Percentiles rank a stretch among this genome's conserved stretches.
Evolutionary conservation across 2,888 invertebrate genomes (phyloP).

Genomic region (Andrena chrysosceles): DNA sequence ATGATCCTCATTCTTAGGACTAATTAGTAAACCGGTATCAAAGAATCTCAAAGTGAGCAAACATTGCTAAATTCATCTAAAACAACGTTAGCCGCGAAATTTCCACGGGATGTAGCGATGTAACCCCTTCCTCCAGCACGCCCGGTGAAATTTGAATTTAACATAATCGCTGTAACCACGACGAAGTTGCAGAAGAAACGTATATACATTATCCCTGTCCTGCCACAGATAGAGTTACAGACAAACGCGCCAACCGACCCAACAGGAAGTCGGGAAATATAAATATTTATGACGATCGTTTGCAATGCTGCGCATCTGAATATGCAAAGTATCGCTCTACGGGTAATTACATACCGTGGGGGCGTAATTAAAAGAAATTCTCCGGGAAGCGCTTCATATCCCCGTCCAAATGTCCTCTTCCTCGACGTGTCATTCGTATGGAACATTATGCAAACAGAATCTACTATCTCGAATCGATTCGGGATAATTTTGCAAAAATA

Average conservation of each 20-base stretch:
- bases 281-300: conserved; percentile 43
- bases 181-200: neutral
- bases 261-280: conserved; percentile 6
- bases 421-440: neutral
- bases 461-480: neutral
- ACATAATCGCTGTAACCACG: neutral
- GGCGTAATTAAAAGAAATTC: conserved; percentile 12
- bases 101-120: too few species aligned
- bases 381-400: neutral
- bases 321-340: conserved; percentile 18
- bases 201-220: conserved; percentile 7
- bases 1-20: too few species aligned
- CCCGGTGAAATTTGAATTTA: neutral
- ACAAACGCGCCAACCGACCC: neutral
- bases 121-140: too few species aligned
- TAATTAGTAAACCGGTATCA: too few species aligned
- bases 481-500: too few species aligned
- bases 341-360: neutral
- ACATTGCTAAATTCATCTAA: too few species aligned
- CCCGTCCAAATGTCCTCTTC: neutral
- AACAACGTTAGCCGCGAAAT: too few species aligned
- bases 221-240: neutral
- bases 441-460: neutral
- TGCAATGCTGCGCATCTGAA: neutral
- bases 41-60: too few species aligned